These are phyloP conservation scores for Gorsachius magnificus DNA, from an alignment of 2,797 vertebrate species.

Conservation along the genomic window DNA sequence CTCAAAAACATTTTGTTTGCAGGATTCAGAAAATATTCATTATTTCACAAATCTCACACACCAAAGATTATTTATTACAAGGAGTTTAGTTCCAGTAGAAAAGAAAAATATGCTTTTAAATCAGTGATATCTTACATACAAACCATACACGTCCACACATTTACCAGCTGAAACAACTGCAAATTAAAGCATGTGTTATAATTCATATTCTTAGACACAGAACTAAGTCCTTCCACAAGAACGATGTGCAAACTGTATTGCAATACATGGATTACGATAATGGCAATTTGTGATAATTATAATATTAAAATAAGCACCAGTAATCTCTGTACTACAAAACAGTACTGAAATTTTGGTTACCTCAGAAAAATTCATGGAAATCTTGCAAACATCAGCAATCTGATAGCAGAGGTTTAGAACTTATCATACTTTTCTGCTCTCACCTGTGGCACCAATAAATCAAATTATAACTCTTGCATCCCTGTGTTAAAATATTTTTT, in stretches of 20 bases:
- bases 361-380: conserved; percentile 68
- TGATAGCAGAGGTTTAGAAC: conserved; percentile 72
- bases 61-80: neutral
- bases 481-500: neutral
- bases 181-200: neutral
- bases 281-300: neutral
- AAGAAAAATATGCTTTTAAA: neutral
- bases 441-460: conserved; percentile 69
- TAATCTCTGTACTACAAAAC: neutral
- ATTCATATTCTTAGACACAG: neutral
- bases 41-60: neutral
- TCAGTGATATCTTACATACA: neutral
- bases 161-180: neutral
- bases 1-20: neutral
- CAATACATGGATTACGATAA: neutral
- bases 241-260: neutral
- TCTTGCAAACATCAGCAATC: conserved; percentile 63
- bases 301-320: neutral
- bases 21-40: neutral
- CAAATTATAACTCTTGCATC: neutral
- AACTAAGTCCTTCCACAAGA: neutral
- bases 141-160: neutral
- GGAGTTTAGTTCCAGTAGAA: neutral
- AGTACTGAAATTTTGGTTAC: conserved; percentile 10
- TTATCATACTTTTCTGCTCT: conserved; percentile 65